Evolutionary conservation across 2,888 invertebrate genomes (phyloP), one percentile per base, ranked within the genome.

Genomic region (Pandemis cinnamomeana): DNA sequence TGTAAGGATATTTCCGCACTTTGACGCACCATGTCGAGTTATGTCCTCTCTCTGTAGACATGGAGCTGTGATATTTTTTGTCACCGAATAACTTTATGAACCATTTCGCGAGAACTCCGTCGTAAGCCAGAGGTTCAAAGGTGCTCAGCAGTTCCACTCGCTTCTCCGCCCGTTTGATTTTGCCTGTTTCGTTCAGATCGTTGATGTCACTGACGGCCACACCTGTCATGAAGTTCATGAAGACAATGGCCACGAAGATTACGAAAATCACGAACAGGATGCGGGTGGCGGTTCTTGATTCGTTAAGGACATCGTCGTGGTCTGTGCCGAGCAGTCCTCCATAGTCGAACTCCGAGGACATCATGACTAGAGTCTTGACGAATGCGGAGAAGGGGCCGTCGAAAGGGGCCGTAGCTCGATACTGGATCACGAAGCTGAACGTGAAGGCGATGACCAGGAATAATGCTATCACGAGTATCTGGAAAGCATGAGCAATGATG

Each of bases 171-270:
- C 87, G 76, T 67, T 85, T 84, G n/a, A 88, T 85, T 71, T 86
- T 84, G 0, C 90, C 90, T 75, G 87, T 84, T 10, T 85, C 84
- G 77, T 89, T 86, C 20, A 92, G 82, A 8, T 83, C 83, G 36
- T 85, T 84, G 44, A 89, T 86, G 75, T 91, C 91, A 76, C 86
- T 90, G 63, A 91, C 90, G 20, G 91, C 90, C 62, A 90, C 80
- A 72, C 90, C 91, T 36, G 89, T 83, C 80, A 91, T 84, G 10
- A 91, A 81, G 75, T 91, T 91, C 86, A 90, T 89, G 75, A 91
- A 78, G 0, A 90, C 87, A 20, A 90, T 84, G 0, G 89, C 83
- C 13, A 88, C 86, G 55, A 89, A 80, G 62, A 91, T 78, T 27
- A 90, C 78, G 77, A 90, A 91, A 5, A 83, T 61, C 2, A 88